Percentiles rank a stretch among this genome's conserved stretches.
Conservation (phyloP, 1,140 invertebrate species). For the Halotydeus destructor region DNA sequence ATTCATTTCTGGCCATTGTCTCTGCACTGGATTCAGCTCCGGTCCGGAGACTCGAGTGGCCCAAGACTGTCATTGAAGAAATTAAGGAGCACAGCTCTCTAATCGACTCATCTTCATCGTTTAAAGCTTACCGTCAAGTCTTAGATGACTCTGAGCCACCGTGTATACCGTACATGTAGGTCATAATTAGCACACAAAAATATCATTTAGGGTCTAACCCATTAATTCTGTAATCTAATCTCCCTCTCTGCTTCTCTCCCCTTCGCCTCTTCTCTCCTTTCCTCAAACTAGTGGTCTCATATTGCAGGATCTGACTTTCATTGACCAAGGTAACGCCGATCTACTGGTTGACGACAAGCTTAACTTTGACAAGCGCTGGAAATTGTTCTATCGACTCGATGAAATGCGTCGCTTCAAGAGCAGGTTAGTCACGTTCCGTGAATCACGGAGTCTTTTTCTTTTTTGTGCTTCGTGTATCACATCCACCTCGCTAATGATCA, state of each 20-base stretch:
- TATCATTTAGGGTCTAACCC: background rate
- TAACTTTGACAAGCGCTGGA: constrained; percentile 94
- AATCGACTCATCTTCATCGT: constrained; percentile 87
- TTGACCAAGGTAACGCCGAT: constrained; percentile 89
- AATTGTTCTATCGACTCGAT: constrained; percentile 91
- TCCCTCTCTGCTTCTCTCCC: background rate
- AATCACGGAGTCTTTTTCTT: background rate
- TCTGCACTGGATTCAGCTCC: constrained; percentile 92
- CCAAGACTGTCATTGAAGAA: constrained; percentile 62
- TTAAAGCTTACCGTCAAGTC: constrained; percentile 78
- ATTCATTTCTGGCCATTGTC: constrained; percentile 86
- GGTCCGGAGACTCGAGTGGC: constrained; percentile 77
- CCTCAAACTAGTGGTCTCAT: constrained; percentile 64
- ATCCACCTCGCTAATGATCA: background rate
- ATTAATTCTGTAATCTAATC: background rate
- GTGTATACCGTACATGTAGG: constrained; percentile 95
- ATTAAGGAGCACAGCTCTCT: constrained; percentile 72
- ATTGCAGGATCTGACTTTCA: constrained; percentile 94
- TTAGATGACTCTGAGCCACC: constrained; percentile 82
- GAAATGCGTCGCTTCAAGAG: constrained; percentile 92
- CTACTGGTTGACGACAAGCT: constrained; percentile 55
- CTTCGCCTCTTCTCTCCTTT: background rate
- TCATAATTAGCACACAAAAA: constrained; percentile 17
- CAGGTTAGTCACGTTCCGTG: constrained; percentile 29
- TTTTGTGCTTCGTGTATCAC: background rate